Conservation (phyloP, 35 echinoderm and acorn worm genomes). For the Eucidaris tribuloides region DNA sequence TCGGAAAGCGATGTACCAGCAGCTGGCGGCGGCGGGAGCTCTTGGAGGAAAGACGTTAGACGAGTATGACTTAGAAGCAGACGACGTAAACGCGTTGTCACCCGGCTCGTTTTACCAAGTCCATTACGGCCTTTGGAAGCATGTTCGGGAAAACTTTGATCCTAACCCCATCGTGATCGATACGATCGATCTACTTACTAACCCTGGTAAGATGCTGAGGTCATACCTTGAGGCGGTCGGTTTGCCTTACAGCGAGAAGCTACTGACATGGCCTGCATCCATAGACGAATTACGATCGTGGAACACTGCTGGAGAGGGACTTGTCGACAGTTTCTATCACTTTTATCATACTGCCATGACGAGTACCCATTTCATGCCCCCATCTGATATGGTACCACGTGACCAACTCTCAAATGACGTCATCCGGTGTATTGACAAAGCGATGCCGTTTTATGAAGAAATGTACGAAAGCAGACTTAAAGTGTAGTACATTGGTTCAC, state of each 20-base stretch:
- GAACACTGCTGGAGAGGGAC: background rate
- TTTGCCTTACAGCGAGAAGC: background rate
- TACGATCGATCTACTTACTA: background rate
- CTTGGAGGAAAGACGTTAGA: background rate
- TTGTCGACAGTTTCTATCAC: background rate
- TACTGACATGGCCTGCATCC: background rate
- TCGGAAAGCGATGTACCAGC: constrained; percentile 6
- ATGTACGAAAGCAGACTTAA: background rate
- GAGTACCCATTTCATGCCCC: background rate
- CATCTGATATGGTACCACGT: background rate
- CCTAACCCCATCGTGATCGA: constrained; percentile 27
- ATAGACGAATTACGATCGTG: background rate
- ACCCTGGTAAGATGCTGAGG: background rate
- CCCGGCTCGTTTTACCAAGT: background rate
- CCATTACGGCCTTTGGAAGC: background rate
- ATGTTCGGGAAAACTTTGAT: constrained; percentile 14
- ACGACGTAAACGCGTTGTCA: background rate
- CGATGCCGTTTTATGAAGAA: background rate
- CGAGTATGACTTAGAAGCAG: background rate
- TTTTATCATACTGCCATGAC: background rate
- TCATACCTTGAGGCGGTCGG: background rate
- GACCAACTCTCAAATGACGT: background rate
- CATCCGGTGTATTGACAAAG: background rate
- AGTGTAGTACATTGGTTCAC: too few relatives aligned
- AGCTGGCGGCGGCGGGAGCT: background rate